phyloP scores from a whole-genome alignment of 2,888 invertebrate species.

The Andrena marginata region DNA sequence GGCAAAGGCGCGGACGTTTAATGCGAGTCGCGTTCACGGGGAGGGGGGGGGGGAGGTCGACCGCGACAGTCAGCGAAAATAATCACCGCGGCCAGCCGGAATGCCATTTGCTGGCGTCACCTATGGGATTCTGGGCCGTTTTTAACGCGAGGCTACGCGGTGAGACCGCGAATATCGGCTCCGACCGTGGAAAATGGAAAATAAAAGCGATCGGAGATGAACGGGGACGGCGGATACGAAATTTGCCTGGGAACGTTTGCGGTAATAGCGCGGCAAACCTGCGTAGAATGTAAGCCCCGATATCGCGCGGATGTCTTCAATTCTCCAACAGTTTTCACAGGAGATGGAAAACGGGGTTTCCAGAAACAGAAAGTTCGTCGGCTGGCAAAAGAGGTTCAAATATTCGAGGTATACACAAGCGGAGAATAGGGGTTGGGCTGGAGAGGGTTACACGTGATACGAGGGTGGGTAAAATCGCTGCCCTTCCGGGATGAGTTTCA shows the following conservation, averaged over 20 bases:
- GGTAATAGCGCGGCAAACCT: not conserved
- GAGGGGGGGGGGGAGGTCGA: slow-evolving; percentile 45
- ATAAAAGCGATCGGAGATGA: slow-evolving; percentile 26
- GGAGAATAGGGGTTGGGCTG: not conserved
- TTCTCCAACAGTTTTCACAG: not conserved
- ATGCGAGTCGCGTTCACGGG: slow-evolving; percentile 38
- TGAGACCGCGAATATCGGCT: slow-evolving; percentile 34
- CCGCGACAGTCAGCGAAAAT: slow-evolving; percentile 55
- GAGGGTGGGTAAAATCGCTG: slow-evolving; percentile 17
- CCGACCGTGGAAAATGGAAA: slow-evolving; percentile 9
- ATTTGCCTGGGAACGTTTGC: slow-evolving; percentile 1
- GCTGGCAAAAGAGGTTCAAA: slow-evolving; percentile 4
- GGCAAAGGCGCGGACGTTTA: slow-evolving; percentile 32
- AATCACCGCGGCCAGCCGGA: slow-evolving; percentile 42
- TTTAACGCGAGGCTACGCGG: slow-evolving; percentile 29
- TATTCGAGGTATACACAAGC: not conserved
- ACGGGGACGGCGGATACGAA: not conserved
- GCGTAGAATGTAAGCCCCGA: not conserved
- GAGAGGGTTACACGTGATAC: not conserved
- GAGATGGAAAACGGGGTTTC: not conserved
- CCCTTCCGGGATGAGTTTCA: slow-evolving; percentile 6
- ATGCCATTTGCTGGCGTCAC: slow-evolving; percentile 37
- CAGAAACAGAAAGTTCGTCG: slow-evolving; percentile 13
- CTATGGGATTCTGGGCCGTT: slow-evolving; percentile 40
- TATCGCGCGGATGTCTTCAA: not conserved